A percentile compares a stretch with the other conserved stretches of the same genome.
These are phyloP conservation scores for Slavum lentiscoides DNA, from an alignment of 2,888 invertebrate species.

Conservation along the genomic window DNA sequence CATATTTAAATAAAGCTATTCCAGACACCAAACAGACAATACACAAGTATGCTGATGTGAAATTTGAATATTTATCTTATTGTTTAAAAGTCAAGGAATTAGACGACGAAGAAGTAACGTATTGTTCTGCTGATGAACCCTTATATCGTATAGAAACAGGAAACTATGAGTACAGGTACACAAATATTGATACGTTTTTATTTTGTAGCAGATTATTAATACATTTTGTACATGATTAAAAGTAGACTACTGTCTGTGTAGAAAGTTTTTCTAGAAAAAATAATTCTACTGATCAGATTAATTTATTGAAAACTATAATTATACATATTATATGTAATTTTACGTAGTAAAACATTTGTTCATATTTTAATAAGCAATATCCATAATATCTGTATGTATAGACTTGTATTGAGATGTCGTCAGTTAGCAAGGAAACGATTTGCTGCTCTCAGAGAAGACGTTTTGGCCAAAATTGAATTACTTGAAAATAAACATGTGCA, in stretches of 20 bases:
- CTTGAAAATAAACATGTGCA: slow-evolving; percentile 98
- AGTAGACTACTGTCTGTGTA: no score
- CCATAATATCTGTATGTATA: slow-evolving; percentile 59
- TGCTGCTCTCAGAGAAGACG: slow-evolving; percentile 83
- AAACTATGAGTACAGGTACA: slow-evolving; percentile 95
- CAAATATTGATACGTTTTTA: background rate
- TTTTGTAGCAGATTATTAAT: no score
- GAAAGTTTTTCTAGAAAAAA: no score
- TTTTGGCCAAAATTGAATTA: slow-evolving; percentile 94
- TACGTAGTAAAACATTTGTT: background rate
- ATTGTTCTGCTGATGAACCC: slow-evolving; percentile 89
- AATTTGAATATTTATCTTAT: slow-evolving; percentile 98
- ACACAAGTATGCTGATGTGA: slow-evolving; percentile 96
- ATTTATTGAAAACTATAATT: no score
- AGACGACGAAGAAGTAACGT: slow-evolving; percentile 98
- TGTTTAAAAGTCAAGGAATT: slow-evolving; percentile 99
- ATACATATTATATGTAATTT: no score
- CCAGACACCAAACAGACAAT: slow-evolving; percentile 97
- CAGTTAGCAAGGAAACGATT: slow-evolving; percentile 89
- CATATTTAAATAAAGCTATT: slow-evolving; percentile 95
- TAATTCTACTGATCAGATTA: no score
- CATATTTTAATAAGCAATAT: slow-evolving; percentile 24
- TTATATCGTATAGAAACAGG: slow-evolving; percentile 97
- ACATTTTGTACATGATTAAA: no score
- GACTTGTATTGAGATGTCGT: slow-evolving; percentile 89